Base-by-base conservation (phyloP, 2,888 invertebrate species). In the Hyposoter didymator region DNA sequence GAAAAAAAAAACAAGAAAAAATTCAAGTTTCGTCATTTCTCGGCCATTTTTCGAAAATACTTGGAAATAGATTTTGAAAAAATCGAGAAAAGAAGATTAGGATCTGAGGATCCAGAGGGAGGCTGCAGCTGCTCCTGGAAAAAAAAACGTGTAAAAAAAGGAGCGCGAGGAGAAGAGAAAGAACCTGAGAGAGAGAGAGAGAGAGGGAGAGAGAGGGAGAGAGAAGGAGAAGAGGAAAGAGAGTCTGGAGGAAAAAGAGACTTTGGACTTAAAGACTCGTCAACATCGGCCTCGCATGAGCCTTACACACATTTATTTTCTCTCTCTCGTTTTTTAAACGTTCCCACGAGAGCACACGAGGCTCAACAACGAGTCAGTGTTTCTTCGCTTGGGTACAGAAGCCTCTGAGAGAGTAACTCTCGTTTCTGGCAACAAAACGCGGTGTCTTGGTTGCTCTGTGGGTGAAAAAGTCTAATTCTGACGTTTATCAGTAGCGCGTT, bases 261-360 rank as follows among this genome's bases (percentile, higher is more conserved):
- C 80, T 86, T 82, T 80, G 83, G 80, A 83, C 85, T 82, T 45
- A 75, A 82, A 85, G 75, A 82, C 76, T 83, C 85, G 80, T 55
- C 59, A 75, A 80, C 67, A 70, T 62, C 72, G 84, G 85, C 82
- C 79, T 80, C 75, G 82, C 62, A 59, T 72, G 39, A 67, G 82
- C 76, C 78, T 83, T 67, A 76, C 72, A 73, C 80, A 72, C 78
- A 64, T 80, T 35, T 62, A 66, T 64, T 70, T 62, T 67, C 81
- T 78, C 81, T 74, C 67, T 73, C 78, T 47, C 64, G 35, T 79
- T 67, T 78, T 69, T 78, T 76, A 52, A 66, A 52, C 76, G 66
- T 78, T 78, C 78, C 78, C 78, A 72, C 78, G 78, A 70, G 78
- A 69, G 28, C 45, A 22, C 76, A 78, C 78, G 69, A 62, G 62